A percentile compares a stretch with the other conserved stretches of the same genome.
These are phyloP conservation scores for Bucco capensis DNA, from an alignment of 2,113 vertebrate species.

Conservation along the genomic window DNA sequence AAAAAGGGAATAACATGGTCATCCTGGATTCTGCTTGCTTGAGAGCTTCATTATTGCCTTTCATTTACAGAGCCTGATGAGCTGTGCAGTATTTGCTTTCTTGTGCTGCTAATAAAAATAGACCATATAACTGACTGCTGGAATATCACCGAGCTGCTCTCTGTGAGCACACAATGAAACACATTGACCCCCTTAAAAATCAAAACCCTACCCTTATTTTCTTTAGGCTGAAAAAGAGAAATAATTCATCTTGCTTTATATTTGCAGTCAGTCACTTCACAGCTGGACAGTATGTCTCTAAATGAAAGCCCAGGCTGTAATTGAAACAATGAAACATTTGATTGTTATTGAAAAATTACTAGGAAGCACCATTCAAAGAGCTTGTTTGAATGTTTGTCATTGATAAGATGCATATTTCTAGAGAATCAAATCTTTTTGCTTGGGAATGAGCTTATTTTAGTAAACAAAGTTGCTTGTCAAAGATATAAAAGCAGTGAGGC, in stretches of 20 bases:
- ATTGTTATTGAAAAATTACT: constrained; percentile 16
- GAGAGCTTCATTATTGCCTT: constrained; percentile 25
- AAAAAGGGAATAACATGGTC: not conserved
- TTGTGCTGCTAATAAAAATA: constrained; percentile 38
- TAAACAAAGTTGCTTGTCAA: constrained; percentile 30
- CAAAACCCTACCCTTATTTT: constrained; percentile 17
- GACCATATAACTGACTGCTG: not conserved
- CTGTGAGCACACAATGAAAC: not conserved
- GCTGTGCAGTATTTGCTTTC: constrained; percentile 10
- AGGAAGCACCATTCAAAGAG: not conserved
- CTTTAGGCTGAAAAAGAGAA: constrained; percentile 3
- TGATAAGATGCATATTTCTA: constrained; percentile 30
- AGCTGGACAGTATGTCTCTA: constrained; percentile 6
- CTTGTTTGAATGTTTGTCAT: constrained; percentile 11
- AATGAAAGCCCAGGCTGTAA: constrained; percentile 19
- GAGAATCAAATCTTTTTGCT: constrained; percentile 20
- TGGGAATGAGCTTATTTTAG: constrained; percentile 32
- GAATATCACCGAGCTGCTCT: not conserved
- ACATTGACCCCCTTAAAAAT: not conserved
- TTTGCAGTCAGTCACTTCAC: constrained; percentile 11
- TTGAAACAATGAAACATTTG: constrained; percentile 24
- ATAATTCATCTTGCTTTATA: constrained; percentile 11
- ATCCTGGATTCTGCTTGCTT: not conserved
- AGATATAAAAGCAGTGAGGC: not conserved
- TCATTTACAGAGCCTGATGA: constrained; percentile 37